Conservation (phyloP, 2,113 vertebrate species). For the Trinectes maculatus region DNA sequence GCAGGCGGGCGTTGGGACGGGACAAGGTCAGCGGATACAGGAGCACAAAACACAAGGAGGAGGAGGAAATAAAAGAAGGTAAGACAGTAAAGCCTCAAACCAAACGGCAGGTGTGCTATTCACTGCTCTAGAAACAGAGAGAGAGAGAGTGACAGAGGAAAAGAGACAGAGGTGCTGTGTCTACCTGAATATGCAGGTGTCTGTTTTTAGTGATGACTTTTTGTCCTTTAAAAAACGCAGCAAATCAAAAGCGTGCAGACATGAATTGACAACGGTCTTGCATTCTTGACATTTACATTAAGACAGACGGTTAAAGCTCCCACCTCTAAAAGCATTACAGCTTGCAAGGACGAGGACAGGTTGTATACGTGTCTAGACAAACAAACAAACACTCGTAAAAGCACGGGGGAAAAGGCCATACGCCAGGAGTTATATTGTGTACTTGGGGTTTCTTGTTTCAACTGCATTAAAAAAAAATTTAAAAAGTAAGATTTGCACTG, state of each 20-base stretch:
- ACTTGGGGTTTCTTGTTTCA: constrained; percentile 16
- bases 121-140: constrained; percentile 42
- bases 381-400: constrained; percentile 27
- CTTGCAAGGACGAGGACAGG: neutral
- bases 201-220: constrained; percentile 36
- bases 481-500: too few species aligned
- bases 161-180: neutral
- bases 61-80: constrained; percentile 65
- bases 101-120: constrained; percentile 60
- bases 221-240: constrained; percentile 47
- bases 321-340: neutral
- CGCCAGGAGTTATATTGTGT: constrained; percentile 37
- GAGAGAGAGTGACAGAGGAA: constrained; percentile 15
- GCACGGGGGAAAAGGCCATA: constrained; percentile 15
- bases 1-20: constrained; percentile 68
- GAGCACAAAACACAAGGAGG: constrained; percentile 77
- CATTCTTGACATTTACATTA: constrained; percentile 13
- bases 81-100: constrained; percentile 67
- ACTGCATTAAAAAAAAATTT: neutral
- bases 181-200: neutral
- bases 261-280: constrained; percentile 46
- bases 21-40: constrained; percentile 81
- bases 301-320: neutral
- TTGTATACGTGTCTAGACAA: constrained; percentile 23
- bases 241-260: constrained; percentile 67